These are phyloP conservation scores for Troides aeacus DNA, from an alignment of 2,888 invertebrate species.

Conservation along the genomic window DNA sequence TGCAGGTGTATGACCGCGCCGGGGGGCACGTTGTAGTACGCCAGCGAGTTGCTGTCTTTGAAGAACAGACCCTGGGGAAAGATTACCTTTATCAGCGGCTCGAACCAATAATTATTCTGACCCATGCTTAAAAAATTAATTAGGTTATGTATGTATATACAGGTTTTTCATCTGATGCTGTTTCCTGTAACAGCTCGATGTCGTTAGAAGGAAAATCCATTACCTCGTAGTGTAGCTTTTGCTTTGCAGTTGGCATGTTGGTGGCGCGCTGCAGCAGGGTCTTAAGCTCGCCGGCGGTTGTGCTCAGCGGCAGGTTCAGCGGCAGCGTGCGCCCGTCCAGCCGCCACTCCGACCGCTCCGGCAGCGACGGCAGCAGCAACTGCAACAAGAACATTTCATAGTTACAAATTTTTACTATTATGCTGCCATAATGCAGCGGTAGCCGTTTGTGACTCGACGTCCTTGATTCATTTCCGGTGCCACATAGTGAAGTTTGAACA, in stretches of 20 bases:
- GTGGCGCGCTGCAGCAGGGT: slow-evolving; percentile 91
- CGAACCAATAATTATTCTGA: no score
- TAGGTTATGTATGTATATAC: no score
- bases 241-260: slow-evolving; percentile 97
- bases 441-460: no score
- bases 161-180: no score
- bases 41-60: slow-evolving; percentile 96
- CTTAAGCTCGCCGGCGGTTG: slow-evolving; percentile 92
- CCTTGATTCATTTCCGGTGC: background rate
- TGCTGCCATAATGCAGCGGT: no score
- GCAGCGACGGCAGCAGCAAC: slow-evolving; percentile 89
- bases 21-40: slow-evolving; percentile 95
- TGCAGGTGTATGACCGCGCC: slow-evolving; percentile 92
- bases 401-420: no score
- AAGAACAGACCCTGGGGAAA: slow-evolving; percentile 94
- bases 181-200: no score
- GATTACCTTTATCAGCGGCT: background rate
- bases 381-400: slow-evolving; percentile 29
- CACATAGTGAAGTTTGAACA: no score
- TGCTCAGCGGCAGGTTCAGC: slow-evolving; percentile 87
- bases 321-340: slow-evolving; percentile 93
- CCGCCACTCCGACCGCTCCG: slow-evolving; percentile 97
- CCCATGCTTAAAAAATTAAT: no score
- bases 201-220: slow-evolving; percentile 34
- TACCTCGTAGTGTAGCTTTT: slow-evolving; percentile 97